Conservation (phyloP, 2,113 vertebrate species). For the Ancistrus triradiatus region DNA sequence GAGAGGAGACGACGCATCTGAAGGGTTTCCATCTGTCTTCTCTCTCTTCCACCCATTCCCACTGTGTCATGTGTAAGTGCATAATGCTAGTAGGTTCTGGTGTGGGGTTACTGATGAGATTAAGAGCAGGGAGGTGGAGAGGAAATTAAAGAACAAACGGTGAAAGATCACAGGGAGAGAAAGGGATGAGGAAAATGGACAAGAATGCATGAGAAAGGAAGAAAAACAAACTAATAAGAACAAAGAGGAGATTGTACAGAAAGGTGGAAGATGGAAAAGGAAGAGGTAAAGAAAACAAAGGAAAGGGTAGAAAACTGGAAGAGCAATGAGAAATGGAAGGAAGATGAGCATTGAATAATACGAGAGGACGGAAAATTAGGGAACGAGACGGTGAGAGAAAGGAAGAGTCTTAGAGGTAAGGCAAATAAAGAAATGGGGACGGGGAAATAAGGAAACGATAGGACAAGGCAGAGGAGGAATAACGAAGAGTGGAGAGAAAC, state of each 20-base stretch:
- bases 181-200: background rate
- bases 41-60: background rate
- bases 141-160: background rate
- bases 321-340: background rate
- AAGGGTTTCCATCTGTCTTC: background rate
- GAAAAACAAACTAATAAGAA: background rate
- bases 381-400: no score
- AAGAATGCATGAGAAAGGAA: background rate
- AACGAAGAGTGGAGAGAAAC: no score
- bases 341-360: no score
- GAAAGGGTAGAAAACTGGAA: background rate
- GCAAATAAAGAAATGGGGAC: no score
- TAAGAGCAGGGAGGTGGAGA: background rate
- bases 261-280: background rate
- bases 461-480: no score
- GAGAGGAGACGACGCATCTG: constrained; percentile 1
- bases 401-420: no score
- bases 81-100: constrained; percentile 10
- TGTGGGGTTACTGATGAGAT: background rate
- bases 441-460: no score
- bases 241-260: no score
- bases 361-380: no score
- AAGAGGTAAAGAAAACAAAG: background rate
- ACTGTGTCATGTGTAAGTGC: background rate
- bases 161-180: background rate